A percentile compares a stretch with the other conserved stretches of the same genome.
Conservation (phyloP, 2,888 invertebrate species). For the Pristionchus mayeri region DNA sequence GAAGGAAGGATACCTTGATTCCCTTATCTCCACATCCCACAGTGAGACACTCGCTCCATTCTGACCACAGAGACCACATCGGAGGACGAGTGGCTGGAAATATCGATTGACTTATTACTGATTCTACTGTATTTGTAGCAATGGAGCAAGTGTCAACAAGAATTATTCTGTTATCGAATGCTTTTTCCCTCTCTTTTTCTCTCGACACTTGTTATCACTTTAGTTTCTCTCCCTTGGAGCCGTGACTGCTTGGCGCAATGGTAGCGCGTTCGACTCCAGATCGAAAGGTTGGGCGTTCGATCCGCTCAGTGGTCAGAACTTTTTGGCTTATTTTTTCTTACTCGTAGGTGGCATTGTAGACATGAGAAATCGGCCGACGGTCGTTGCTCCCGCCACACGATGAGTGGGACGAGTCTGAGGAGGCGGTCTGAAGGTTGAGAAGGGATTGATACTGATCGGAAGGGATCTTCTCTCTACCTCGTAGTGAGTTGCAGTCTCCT, state of each 20-base stretch:
- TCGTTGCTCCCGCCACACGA: not conserved
- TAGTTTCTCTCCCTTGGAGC: not conserved
- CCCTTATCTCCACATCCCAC: constrained; percentile 48
- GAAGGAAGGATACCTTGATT: constrained; percentile 9
- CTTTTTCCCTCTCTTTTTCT: no score
- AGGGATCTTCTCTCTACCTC: not conserved
- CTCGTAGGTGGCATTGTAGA: not conserved
- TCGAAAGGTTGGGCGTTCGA: constrained; percentile 54
- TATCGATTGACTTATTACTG: not conserved
- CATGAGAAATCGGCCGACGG: not conserved
- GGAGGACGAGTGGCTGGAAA: constrained; percentile 35
- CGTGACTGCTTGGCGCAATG: constrained; percentile 53
- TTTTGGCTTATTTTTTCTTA: constrained; percentile 34
- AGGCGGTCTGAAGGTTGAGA: not conserved
- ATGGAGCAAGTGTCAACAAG: not conserved
- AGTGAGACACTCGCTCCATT: constrained; percentile 49
- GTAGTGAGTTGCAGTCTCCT: constrained; percentile 14
- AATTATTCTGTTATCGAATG: no score
- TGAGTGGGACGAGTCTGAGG: not conserved
- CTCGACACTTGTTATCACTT: constrained; percentile 13
- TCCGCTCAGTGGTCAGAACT: constrained; percentile 52
- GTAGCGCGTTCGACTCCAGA: constrained; percentile 54
- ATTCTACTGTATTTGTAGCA: no score
- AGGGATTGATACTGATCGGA: not conserved
- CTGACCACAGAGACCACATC: constrained; percentile 49